Evolutionary conservation across 2,888 invertebrate genomes (phyloP).

Genomic region (Patella caerulea): DNA sequence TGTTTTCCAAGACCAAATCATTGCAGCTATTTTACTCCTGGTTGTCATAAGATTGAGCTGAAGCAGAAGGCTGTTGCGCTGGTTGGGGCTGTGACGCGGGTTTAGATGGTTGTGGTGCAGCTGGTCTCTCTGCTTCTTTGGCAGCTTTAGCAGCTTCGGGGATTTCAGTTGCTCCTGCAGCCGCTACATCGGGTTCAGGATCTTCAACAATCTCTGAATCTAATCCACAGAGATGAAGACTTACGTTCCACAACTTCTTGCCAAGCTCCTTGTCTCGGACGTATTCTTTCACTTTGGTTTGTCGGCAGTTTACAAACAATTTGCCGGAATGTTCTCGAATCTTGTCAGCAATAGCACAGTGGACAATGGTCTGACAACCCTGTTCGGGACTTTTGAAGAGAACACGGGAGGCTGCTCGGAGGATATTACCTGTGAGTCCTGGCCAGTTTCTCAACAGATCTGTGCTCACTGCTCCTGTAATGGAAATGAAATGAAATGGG

Average conservation of each 20-base stretch:
- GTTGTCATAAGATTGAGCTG: too few relatives aligned
- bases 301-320: constrained; percentile 54
- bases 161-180: constrained; percentile 15
- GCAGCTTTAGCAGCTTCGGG: constrained; percentile 33
- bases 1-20: too few relatives aligned
- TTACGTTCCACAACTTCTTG: constrained; percentile 53
- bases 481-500: background rate
- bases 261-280: constrained; percentile 46
- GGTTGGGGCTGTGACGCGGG: constrained; percentile 11
- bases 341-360: constrained; percentile 60
- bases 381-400: constrained; percentile 64
- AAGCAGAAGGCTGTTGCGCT: background rate
- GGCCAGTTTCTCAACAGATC: constrained; percentile 61
- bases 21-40: too few relatives aligned
- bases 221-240: constrained; percentile 55
- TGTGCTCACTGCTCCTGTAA: constrained; percentile 56
- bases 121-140: constrained; percentile 25
- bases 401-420: constrained; percentile 52
- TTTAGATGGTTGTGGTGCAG: constrained; percentile 13
- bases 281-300: constrained; percentile 37
- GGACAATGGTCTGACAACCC: constrained; percentile 63
- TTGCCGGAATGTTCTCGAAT: constrained; percentile 56
- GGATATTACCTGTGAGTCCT: constrained; percentile 55
- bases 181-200: constrained; percentile 29
- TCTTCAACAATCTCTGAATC: constrained; percentile 34